Conservation (phyloP, 1,140 invertebrate genomes). For the Cydia splendana region DNA sequence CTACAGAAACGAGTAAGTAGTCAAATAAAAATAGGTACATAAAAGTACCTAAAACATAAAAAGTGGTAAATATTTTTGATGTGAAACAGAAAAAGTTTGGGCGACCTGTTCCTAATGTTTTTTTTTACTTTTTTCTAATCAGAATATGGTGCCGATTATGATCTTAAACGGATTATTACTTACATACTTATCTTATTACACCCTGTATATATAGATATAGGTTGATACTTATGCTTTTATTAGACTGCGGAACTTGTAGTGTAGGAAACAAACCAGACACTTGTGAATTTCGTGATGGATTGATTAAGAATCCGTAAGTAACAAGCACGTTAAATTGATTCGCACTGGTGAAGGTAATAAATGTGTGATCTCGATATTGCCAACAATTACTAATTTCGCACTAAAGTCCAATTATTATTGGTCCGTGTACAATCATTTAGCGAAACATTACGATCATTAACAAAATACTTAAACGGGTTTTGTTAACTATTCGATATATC, state of each 20-base stretch:
- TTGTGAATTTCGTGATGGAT: conserved; percentile 44
- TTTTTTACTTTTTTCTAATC: too few species aligned
- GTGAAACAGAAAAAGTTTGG: too few species aligned
- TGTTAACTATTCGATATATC: background rate
- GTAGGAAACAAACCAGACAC: background rate
- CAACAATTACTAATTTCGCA: conserved; percentile 31
- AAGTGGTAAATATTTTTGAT: too few species aligned
- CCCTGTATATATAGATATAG: background rate
- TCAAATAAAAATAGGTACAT: too few species aligned
- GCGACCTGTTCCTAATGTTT: too few species aligned
- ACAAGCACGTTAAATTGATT: conserved; percentile 44
- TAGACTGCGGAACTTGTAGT: background rate
- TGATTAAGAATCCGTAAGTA: conserved; percentile 43
- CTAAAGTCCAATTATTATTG: conserved; percentile 2
- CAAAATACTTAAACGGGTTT: background rate
- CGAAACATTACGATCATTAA: background rate
- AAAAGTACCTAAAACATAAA: too few species aligned
- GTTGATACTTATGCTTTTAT: background rate
- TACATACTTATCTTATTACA: background rate
- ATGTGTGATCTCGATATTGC: conserved; percentile 26
- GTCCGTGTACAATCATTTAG: background rate
- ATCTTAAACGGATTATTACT: too few species aligned
- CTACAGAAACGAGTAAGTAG: too few species aligned
- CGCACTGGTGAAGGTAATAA: conserved; percentile 42
- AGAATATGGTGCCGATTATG: too few species aligned